Percentiles rank a stretch among this genome's conserved stretches.
Evolutionary conservation across 2,888 invertebrate genomes (phyloP).

Genomic region (Eumerus sabulonum): DNA sequence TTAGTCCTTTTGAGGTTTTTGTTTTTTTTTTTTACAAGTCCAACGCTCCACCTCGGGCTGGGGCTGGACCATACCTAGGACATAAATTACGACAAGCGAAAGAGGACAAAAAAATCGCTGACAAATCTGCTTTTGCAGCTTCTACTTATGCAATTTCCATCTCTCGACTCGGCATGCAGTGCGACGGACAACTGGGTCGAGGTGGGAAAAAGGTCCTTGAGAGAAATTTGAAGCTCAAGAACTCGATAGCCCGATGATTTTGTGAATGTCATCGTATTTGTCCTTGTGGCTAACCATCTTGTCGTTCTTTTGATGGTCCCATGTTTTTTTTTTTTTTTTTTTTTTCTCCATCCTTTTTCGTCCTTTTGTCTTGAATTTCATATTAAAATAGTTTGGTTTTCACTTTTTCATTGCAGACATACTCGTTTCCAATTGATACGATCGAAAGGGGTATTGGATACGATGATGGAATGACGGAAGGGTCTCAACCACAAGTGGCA

Average conservation of each 20-base stretch:
- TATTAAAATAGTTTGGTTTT: constrained; percentile 59
- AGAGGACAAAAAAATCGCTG: constrained; percentile 7
- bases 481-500: neutral
- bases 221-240: constrained; percentile 16
- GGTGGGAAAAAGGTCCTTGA: constrained; percentile 2
- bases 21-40: constrained; percentile 9
- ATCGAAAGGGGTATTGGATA: neutral
- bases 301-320: constrained; percentile 6
- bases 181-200: neutral
- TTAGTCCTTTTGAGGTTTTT: neutral
- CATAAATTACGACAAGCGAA: constrained; percentile 21
- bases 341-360: too few species aligned
- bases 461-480: too few species aligned
- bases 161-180: too few species aligned
- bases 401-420: constrained; percentile 44
- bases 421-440: neutral
- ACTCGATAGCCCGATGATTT: neutral
- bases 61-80: constrained; percentile 2
- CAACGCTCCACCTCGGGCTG: neutral
- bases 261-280: neutral
- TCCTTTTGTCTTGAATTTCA: constrained; percentile 43
- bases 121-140: constrained; percentile 3
- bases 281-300: neutral
- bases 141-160: constrained; percentile 22
- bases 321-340: neutral